Base-by-base conservation (phyloP, 2,797 vertebrate species). In the Ctenopoma kingsleyae region DNA sequence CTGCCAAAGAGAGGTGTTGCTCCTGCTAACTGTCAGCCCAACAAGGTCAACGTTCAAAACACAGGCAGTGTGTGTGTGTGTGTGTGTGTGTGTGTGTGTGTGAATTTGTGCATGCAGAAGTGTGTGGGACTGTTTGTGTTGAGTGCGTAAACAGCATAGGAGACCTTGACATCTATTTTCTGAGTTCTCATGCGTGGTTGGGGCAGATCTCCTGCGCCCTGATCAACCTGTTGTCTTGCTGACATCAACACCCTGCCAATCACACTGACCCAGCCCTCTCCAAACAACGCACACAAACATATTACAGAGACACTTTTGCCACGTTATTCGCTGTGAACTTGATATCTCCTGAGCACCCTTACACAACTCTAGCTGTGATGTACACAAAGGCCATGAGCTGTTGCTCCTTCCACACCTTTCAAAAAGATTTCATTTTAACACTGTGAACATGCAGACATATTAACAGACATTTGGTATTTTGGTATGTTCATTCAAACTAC, bases 1-100 rank as follows among this genome's bases (percentile, higher is more conserved):
- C 77, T 85, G 87, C 85, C 90, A 88, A 57, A 83, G 74, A 49
- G 77, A 89, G 82, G 78, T 85, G 82, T 85, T 86, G 85, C 66
- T 64, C 79, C 76, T 81, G 80, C 78, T 79, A 86, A 90, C 85
- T 74, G 82, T 81, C 74, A 75, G 60, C 64, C 60, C 81, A 84
- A 82, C 85, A 90, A 91, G 88, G 90, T 91, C 77, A 83, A 48
- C 68, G 41, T 76, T 76, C 36, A 78, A 67, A 86, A 73, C 71
- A 67, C 43, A 72, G 32, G 25, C 58, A 13, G 55, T 62, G 23
- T 36, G 52, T 19, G 55, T 8, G 16, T 30, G 48, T 19, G 44
- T 36, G 59, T 63, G 60, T 47, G 36, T 52, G 32, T 58, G 44
- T 59, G 52, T 15, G 27, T 70, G 59, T 32, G 22, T 59, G 49